Evolutionary conservation across 2,113 vertebrate genomes (phyloP).

Genomic region (Tricholaema leucomelas): DNA sequence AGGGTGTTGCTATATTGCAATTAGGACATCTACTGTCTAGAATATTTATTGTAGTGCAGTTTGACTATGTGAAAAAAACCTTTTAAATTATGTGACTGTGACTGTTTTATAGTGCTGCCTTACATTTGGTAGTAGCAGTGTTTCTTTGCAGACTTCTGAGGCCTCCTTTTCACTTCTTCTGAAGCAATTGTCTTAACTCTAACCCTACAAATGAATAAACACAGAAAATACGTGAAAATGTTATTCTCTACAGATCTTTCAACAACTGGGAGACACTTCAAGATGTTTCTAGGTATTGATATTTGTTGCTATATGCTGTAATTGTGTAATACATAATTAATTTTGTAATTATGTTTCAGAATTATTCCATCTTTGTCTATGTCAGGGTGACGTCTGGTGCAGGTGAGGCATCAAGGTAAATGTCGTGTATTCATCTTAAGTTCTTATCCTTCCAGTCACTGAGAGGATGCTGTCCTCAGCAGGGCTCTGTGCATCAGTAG

Average conservation of each 20-base stretch:
- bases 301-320: background rate
- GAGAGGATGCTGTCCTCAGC: background rate
- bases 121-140: background rate
- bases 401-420: background rate
- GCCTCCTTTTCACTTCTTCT: conserved; percentile 21
- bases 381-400: background rate
- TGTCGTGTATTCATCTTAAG: background rate
- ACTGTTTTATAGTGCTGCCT: conserved; percentile 23
- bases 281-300: background rate
- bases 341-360: background rate
- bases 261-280: background rate
- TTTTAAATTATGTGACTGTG: conserved; percentile 33
- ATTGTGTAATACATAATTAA: background rate
- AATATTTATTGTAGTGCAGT: conserved; percentile 41
- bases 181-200: background rate
- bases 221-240: background rate
- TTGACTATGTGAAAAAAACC: conserved; percentile 23
- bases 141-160: conserved; percentile 51
- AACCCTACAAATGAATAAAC: background rate
- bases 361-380: background rate
- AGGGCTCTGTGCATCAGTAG: background rate
- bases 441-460: background rate
- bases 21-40: conserved; percentile 19
- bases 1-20: background rate
- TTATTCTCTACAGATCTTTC: background rate